Evolutionary conservation across 2,888 invertebrate species (phyloP), one percentile per base, ranked within the genome.

Genomic region (Clitarchus hookeri): DNA sequence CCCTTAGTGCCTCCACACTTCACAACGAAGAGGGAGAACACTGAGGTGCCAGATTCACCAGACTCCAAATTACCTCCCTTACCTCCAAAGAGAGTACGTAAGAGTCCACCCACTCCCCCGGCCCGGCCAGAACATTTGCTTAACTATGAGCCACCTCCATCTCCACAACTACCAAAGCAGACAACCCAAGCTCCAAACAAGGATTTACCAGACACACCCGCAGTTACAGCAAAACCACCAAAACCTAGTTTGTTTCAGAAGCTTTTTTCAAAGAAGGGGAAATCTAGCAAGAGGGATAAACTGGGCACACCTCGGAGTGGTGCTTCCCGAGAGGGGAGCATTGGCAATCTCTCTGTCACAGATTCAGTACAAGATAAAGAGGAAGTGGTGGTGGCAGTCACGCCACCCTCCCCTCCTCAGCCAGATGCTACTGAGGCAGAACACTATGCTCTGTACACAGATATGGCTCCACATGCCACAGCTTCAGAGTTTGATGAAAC

Each of bases 401-500:
- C 88, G 84, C 89, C 90, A 12, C 78, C 65, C 65, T 65, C 89
- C 91, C 9, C 93, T 6, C 93, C 94, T 0, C 92, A 92, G 48
- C 44, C 83, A 82, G 97, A 96, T 89, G 91, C 97, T 53, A 97
- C 97, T 0, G 97, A 97, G 89, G 97, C 97, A 0, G 97, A 97
- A 90, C 96, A 97, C 90, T 97, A 96, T 91, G 97, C 97, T 54
- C 91, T 97, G 87, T 97, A 97, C 89, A 97, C 97, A 89, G 95
- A 96, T 85, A 94, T 97, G 90, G 97, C 97, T 19, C 97, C 97
- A 0, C 96, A 95, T 90, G 97, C 97, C 27, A 97, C 97, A 0
- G 95, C 93, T 44, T 97, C 97, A 16, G 97, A 97, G 91, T 97
- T 97, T 90, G 97, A 97, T 89, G 97, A 97, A 89, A 95, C 95